A percentile compares a stretch with the other conserved stretches of the same genome.
phyloP scores from a whole-genome alignment of 2,797 vertebrate species.

The Micrastur ruficollis region DNA sequence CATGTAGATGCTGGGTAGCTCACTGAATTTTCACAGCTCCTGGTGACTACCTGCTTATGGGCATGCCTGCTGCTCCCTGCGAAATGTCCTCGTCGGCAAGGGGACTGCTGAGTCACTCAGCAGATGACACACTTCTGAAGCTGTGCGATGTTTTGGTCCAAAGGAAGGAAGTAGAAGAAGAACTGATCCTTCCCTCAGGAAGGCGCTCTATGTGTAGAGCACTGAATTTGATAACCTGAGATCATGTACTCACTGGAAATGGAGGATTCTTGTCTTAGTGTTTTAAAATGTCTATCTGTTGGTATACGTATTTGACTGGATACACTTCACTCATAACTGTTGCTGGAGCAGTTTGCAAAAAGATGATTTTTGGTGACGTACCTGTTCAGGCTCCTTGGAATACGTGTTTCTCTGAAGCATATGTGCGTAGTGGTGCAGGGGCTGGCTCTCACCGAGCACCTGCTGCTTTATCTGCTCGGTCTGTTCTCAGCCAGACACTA shows the following conservation, averaged over 20 bases:
- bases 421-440: background rate
- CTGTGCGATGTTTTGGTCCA: background rate
- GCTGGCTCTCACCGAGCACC: fast-evolving
- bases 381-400: background rate
- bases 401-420: background rate
- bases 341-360: background rate
- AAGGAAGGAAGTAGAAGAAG: background rate
- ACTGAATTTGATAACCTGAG: background rate
- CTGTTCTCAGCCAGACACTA: background rate
- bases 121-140: background rate
- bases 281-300: background rate
- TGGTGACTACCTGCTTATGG: background rate
- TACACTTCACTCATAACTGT: background rate
- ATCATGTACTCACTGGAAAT: background rate
- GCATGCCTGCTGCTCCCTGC: background rate
- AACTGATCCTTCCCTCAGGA: background rate
- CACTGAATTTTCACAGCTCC: background rate
- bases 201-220: background rate
- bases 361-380: background rate
- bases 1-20: background rate
- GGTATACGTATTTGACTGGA: background rate
- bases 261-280: background rate
- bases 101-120: background rate
- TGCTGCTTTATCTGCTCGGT: background rate
- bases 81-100: background rate